Conservation (phyloP, 1,140 invertebrate genomes). For the Ooceraea biroi region DNA sequence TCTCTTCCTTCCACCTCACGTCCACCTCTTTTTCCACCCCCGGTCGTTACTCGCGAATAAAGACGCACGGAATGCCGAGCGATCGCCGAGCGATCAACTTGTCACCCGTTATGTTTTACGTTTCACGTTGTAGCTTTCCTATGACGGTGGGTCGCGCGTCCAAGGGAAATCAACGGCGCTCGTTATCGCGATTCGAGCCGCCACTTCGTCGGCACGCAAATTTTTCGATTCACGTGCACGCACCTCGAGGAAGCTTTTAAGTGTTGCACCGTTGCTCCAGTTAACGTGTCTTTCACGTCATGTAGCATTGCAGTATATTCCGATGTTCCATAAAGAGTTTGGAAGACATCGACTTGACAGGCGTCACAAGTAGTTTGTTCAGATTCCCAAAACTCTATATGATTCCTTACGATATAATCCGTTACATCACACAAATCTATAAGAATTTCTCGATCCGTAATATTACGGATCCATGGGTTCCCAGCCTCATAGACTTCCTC, state of each 20-base stretch:
- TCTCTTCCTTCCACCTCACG: too few relatives aligned
- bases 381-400: too few relatives aligned
- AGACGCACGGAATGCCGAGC: slow-evolving; percentile 63
- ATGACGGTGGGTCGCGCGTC: too few relatives aligned
- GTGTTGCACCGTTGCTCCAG: background rate
- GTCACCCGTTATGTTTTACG: slow-evolving; percentile 50
- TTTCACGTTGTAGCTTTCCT: too few relatives aligned
- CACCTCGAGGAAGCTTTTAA: slow-evolving; percentile 7
- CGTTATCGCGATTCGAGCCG: slow-evolving; percentile 52
- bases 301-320: background rate
- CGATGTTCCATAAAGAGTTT: too few relatives aligned
- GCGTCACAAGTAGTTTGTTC: background rate
- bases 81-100: slow-evolving; percentile 57
- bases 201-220: slow-evolving; percentile 31
- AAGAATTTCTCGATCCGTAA: background rate
- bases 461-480: background rate
- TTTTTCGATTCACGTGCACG: slow-evolving; percentile 37
- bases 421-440: too few relatives aligned
- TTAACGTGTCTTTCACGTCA: slow-evolving; percentile 2
- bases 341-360: background rate
- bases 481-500: background rate
- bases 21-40: slow-evolving; percentile 23
- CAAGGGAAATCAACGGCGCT: slow-evolving; percentile 46
- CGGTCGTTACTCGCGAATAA: slow-evolving; percentile 58
- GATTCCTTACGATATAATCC: too few relatives aligned